These are phyloP conservation scores for Leucopsar rothschildi DNA, from an alignment of 2,113 vertebrate species.

Conservation along the genomic window DNA sequence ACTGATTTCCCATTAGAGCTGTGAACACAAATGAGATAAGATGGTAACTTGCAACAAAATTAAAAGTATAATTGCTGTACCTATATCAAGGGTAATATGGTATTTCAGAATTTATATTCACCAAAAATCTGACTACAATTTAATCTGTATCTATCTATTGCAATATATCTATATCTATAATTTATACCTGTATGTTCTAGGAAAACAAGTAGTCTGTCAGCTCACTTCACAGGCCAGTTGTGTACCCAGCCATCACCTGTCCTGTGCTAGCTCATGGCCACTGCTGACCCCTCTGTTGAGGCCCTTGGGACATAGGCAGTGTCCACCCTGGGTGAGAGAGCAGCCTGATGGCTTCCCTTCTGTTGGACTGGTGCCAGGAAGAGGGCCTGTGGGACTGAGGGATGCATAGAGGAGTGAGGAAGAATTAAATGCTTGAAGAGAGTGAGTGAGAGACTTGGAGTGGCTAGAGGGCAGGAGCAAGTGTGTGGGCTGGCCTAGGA, in stretches of 20 bases:
- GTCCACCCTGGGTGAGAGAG: neutral
- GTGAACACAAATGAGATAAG: conserved; percentile 7
- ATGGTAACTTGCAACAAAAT: neutral
- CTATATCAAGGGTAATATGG: neutral
- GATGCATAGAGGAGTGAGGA: neutral
- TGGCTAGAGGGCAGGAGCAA: neutral
- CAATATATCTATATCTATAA: neutral
- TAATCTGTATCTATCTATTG: neutral
- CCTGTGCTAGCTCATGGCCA: neutral
- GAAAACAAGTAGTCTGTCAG: neutral
- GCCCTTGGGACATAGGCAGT: neutral
- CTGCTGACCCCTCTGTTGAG: neutral
- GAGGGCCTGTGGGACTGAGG: neutral
- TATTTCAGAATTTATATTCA: neutral
- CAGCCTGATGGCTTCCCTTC: neutral
- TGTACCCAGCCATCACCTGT: neutral
- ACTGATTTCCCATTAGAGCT: conserved; percentile 98
- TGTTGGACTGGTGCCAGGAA: neutral
- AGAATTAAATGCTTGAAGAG: neutral
- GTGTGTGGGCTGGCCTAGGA: neutral
- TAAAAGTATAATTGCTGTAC: neutral
- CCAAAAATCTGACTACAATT: neutral
- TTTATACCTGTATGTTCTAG: neutral
- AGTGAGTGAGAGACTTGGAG: neutral
- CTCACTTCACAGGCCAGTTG: neutral